phyloP scores from a whole-genome alignment of 2,113 vertebrate genomes.

The Salvelinus fontinalis region DNA sequence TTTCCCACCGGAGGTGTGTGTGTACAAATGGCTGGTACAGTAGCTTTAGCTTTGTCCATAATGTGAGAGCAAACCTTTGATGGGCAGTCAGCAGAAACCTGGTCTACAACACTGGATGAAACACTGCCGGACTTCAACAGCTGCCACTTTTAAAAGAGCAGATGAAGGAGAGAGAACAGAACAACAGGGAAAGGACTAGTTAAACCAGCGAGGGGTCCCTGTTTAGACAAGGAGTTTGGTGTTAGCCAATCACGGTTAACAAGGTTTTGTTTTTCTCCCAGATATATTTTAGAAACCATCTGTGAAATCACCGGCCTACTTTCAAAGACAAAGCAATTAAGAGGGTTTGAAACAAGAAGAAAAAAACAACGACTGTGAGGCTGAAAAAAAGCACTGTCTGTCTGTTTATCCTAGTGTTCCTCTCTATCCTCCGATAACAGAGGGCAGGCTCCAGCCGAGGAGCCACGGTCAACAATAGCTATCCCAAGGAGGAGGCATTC shows the following conservation, averaged over 20 bases:
- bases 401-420: neutral
- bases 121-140: conserved; percentile 44
- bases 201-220: no score
- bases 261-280: conserved; percentile 11
- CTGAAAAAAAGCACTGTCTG: conserved; percentile 5
- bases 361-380: neutral
- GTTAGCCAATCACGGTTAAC: neutral
- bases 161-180: no score
- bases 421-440: conserved; percentile 1
- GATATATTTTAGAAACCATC: neutral
- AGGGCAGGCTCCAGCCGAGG: neutral
- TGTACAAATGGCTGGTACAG: conserved; percentile 8
- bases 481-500: neutral
- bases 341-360: neutral
- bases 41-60: neutral
- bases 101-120: conserved; percentile 20
- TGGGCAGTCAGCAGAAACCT: no score
- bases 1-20: conserved; percentile 11
- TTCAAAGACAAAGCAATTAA: neutral
- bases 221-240: conserved; percentile 5
- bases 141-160: conserved; percentile 30
- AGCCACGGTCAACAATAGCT: neutral
- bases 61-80: no score
- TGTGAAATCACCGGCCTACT: neutral
- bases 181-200: no score